phyloP scores from a whole-genome alignment of 1,140 invertebrate genomes.

The Homalodisca vitripennis region DNA sequence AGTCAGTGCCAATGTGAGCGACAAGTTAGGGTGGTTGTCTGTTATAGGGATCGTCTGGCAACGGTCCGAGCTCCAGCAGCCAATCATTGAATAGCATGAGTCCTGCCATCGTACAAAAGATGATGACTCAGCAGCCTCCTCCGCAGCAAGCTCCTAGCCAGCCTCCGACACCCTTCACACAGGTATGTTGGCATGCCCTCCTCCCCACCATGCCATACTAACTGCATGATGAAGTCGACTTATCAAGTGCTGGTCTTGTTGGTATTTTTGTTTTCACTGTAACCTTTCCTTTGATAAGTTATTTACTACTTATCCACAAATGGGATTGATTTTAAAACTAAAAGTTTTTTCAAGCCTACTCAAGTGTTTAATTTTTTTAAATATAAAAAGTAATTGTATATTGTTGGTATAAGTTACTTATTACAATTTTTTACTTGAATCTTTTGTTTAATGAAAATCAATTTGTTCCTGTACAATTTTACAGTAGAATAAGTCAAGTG shows the following conservation, averaged over 20 bases:
- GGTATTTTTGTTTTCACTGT: no score
- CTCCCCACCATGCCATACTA: background rate
- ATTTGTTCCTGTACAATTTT: no score
- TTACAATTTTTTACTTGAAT: no score
- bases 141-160: conserved; percentile 53
- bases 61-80: conserved; percentile 48
- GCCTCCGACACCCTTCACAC: conserved; percentile 36
- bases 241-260: no score
- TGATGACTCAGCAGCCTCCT: conserved; percentile 59
- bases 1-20: background rate
- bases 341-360: no score
- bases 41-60: conserved; percentile 42
- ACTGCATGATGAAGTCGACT: background rate
- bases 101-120: conserved; percentile 69
- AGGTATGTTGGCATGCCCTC: conserved; percentile 19
- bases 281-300: background rate
- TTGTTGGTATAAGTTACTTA: no score
- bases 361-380: no score
- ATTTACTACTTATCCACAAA: no score
- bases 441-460: no score
- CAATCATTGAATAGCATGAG: conserved; percentile 55
- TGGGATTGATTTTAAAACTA: no score
- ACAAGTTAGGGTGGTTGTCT: conserved; percentile 24
- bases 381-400: no score
- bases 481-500: no score